Evolutionary conservation across 2,888 invertebrate genomes (phyloP).

Genomic region (Abrostola triplasia): DNA sequence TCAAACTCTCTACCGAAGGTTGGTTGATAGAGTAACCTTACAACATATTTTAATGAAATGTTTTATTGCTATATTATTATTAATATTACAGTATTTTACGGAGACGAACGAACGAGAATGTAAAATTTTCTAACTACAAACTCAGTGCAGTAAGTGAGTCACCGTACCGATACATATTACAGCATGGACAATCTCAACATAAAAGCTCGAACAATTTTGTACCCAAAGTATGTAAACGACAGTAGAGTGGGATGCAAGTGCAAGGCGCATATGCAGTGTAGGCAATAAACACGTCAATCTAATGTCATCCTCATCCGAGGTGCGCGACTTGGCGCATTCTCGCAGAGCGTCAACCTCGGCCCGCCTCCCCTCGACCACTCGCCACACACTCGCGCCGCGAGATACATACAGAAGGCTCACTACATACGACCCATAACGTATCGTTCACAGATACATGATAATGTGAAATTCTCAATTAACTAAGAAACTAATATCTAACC

Average conservation of each 20-base stretch:
- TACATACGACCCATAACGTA: background rate
- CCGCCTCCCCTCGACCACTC: slow-evolving; percentile 61
- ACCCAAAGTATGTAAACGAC: slow-evolving; percentile 31
- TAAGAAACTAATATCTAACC: too few species aligned
- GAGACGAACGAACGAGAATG: too few species aligned
- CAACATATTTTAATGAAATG: too few species aligned
- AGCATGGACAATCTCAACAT: slow-evolving; percentile 3
- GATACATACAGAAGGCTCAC: slow-evolving; percentile 30
- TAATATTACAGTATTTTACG: too few species aligned
- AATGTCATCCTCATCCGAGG: slow-evolving; percentile 73
- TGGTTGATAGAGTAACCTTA: too few species aligned
- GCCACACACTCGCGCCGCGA: slow-evolving; percentile 53
- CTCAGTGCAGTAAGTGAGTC: background rate
- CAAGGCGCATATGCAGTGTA: slow-evolving; percentile 55
- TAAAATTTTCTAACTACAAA: background rate
- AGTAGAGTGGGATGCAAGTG: slow-evolving; percentile 51
- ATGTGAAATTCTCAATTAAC: too few species aligned
- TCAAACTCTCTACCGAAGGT: too few species aligned
- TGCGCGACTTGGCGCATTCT: slow-evolving; percentile 80
- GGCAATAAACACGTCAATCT: slow-evolving; percentile 79
- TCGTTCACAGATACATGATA: background rate
- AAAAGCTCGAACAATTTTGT: slow-evolving; percentile 7
- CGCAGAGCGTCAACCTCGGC: slow-evolving; percentile 84
- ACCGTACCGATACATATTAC: background rate
- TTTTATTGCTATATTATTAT: too few species aligned